phyloP scores from a whole-genome alignment of 2,888 invertebrate species.

The Hypercompe scribonia region DNA sequence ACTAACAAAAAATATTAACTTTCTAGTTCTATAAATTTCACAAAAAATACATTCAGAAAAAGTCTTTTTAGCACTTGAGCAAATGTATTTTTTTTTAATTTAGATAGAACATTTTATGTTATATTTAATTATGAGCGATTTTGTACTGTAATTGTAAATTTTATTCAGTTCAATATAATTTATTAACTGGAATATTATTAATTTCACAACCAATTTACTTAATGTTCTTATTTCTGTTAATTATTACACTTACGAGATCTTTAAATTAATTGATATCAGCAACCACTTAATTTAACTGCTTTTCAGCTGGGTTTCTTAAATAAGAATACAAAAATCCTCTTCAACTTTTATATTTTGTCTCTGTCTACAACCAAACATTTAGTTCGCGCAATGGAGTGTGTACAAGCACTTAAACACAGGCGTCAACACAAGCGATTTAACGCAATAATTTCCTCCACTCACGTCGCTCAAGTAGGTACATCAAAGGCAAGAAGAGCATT shows the following conservation, averaged over 20 bases:
- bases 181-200: neutral
- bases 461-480: slow-evolving; percentile 41
- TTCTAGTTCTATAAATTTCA: neutral
- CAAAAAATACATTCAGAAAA: neutral
- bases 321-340: neutral
- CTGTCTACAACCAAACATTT: slow-evolving; percentile 25
- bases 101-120: neutral
- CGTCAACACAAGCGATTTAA: slow-evolving; percentile 45
- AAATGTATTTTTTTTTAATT: too few species aligned
- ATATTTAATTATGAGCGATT: neutral
- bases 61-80: too few species aligned
- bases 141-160: neutral
- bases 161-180: neutral
- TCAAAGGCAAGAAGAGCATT: slow-evolving; percentile 60
- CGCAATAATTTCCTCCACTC: slow-evolving; percentile 44
- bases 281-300: neutral
- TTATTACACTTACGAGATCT: neutral
- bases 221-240: neutral
- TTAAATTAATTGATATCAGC: neutral
- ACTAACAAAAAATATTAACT: neutral
- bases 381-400: slow-evolving; percentile 28
- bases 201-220: neutral
- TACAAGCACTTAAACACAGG: slow-evolving; percentile 24
- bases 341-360: neutral
- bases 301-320: neutral